A percentile compares a stretch with the other conserved stretches of the same genome.
Evolutionary conservation across 1,140 invertebrate species (phyloP).

Genomic region (Penaeus japonicus): DNA sequence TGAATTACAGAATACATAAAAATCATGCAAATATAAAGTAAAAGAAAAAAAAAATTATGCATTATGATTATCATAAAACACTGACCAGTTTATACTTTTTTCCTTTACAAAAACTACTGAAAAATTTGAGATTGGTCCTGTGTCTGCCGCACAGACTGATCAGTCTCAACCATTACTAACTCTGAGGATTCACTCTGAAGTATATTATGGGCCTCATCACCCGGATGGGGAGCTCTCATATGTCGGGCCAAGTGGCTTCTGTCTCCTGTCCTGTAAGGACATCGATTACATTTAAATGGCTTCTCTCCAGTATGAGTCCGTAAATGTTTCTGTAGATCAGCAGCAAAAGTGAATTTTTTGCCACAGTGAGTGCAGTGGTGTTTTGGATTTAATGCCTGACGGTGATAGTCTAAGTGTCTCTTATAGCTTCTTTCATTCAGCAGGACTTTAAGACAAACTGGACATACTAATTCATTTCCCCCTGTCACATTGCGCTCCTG

Average conservation of each 20-base stretch:
- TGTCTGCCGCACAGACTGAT: no score
- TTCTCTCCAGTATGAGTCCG: constrained; percentile 55
- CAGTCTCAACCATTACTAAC: no score
- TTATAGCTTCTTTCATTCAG: constrained; percentile 29
- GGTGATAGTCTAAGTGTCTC: constrained; percentile 49
- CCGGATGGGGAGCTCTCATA: constrained; percentile 17
- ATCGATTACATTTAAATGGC: constrained; percentile 49
- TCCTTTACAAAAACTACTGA: no score
- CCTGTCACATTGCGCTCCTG: neutral
- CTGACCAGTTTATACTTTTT: no score
- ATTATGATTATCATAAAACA: no score
- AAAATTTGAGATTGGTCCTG: no score
- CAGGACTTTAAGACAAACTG: constrained; percentile 32
- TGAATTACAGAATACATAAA: no score
- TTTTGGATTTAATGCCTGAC: constrained; percentile 40
- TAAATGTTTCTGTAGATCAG: constrained; percentile 54
- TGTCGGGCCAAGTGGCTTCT: constrained; percentile 52
- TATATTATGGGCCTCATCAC: no score
- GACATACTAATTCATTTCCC: constrained; percentile 9
- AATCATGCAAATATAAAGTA: no score
- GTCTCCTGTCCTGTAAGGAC: constrained; percentile 51
- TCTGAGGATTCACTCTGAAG: no score
- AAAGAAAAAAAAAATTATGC: no score
- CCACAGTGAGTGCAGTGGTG: constrained; percentile 42
- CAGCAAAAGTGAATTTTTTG: constrained; percentile 46